Base-by-base conservation (phyloP, 2,113 vertebrate genomes). In the Coptodon rendalli region DNA sequence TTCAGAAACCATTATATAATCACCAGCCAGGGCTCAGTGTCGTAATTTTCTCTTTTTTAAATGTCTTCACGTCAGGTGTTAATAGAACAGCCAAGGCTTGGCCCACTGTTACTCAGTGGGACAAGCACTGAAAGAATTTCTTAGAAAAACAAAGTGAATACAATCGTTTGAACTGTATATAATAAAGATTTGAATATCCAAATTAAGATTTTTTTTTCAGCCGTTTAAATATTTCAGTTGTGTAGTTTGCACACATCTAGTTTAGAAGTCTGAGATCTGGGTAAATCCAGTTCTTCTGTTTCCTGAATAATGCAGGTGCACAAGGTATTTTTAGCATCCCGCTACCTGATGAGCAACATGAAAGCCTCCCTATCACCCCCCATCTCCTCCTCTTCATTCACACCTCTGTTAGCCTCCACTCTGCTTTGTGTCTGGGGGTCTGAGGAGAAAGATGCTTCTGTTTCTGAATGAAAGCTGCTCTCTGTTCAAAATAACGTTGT, bases 381-480 rank as follows among this genome's bases (percentile, higher is more conserved):
- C 13, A 13, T 38, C 53, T 40, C 83, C 59, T 34, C n/a, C 36
- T n/a, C 80, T 57, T 79, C 82, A 81, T 90, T 93, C 84, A 85
- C 89, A 89, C 85, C 89, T 93, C 80, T 78, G 34, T 79, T 61
- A 79, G 81, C 83, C 3, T 63, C 71, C 68, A 29, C 9, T 63
- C 84, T 83, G 81, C 78, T 87, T 59, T 82, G 84, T 38, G 61
- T 66, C 56, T 12, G 61, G 79, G 84, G 78, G 82, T 89, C 84
- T 6, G 13, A 71, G 36, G 53, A 92, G 93, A 90, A 89, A 89
- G 95, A 94, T 88, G 90, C 93, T 92, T 93, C 84, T 92, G 87
- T 95, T 95, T 95, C 93, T 94, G 89, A 96, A 95, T 94, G 89
- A 92, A 91, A 93, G 87, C 90, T 24, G 79, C 87, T 93, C 89